Evolutionary conservation across 2,113 vertebrate species (phyloP), one percentile per base, ranked within the genome.

Genomic region (Psettodes erumei): DNA sequence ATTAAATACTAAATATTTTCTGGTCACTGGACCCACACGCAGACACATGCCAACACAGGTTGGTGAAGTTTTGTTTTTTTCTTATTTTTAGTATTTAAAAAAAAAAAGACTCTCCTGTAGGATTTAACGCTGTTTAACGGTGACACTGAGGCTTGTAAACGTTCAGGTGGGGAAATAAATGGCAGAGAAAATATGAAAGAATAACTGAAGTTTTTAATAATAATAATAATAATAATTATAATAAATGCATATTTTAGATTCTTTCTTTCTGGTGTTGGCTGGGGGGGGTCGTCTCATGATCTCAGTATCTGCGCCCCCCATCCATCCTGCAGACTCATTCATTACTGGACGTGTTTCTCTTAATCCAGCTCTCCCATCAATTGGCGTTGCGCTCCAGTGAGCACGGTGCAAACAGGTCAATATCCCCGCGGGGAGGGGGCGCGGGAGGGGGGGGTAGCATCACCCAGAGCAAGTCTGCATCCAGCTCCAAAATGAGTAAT

Each of bases 341-440:
- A 70, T 75, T 54, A 63, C 5, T 71, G 35, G 9, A 51, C 28
- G 15, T 35, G 42, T 68, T 61, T 59, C 45, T 77, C 51, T 68
- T 77, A 84, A 72, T 75, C 23, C 21, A 40, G 33, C 54, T 63
- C 48, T 59, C n/a, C n/a, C 79, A 76, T 78, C 32, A 61, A 55
- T 76, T 61, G 6, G 7, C 38, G 61, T 71, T 79, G 60, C 48
- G 79, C 80, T 83, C 79, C 82, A 68, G 28, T 76, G 72, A 82
- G 62, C 83, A 82, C 32, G 58, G 30, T 53, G 79, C 78, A 90
- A 92, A 90, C 81, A 90, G 71, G 83, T 91, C 53, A 62, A 93
- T 93, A 91, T 40, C 27, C 47, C 58, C 62, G 47, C 56, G 9
- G 21, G 59, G 56, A 13, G 19, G 40, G 28, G 3, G 35, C 16